Base-by-base conservation (phyloP, 2,888 invertebrate species). In the Augiades crinisus region DNA sequence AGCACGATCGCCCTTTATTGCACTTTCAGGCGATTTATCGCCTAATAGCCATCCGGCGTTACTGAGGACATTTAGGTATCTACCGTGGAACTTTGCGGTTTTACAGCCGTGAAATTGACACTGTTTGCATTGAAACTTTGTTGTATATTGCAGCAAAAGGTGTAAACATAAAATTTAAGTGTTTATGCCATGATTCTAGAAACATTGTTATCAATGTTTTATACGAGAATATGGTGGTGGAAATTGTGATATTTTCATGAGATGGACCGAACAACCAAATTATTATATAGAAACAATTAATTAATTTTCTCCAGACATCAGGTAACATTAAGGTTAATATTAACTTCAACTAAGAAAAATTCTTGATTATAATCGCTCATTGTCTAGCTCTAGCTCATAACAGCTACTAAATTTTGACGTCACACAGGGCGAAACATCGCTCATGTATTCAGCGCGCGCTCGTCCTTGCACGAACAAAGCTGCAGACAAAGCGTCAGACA, bases 401-500 rank as follows among this genome's bases (percentile, higher is more conserved):
- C n/a, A n/a, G n/a, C n/a, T n/a, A n/a, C n/a, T n/a, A 3, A 30
- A 12, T 33, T 44, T 30, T 14, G 13, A 12, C 19, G 12, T 19
- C 31, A 10, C 1, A 12, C 13, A 27, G 17, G 43, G 12, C 31
- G 31, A 44, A 44, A 44, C 22, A 38, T 31, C 53, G 47, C 57
- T 60, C 58, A 63, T 62, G 60, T 60, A 62, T 19, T 27, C 58
- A 59, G 54, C 55, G 54, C 45, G 21, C 41, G 40, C 5, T 38
- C 49, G 58, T 52, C 55, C 56, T 59, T 59, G 57, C 47, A 44
- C 33, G 54, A 56, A 63, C 62, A 64, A 63, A 60, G 67, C 66
- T 64, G 63, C 58, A 79, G 75, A 84, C 81, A 81, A 82, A 81
- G 76, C 64, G 65, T 65, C 78, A 78, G 72, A 75, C 75, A 66